Evolutionary conservation across 1,140 invertebrate species (phyloP).

Genomic region (Drosophila gunungcola): DNA sequence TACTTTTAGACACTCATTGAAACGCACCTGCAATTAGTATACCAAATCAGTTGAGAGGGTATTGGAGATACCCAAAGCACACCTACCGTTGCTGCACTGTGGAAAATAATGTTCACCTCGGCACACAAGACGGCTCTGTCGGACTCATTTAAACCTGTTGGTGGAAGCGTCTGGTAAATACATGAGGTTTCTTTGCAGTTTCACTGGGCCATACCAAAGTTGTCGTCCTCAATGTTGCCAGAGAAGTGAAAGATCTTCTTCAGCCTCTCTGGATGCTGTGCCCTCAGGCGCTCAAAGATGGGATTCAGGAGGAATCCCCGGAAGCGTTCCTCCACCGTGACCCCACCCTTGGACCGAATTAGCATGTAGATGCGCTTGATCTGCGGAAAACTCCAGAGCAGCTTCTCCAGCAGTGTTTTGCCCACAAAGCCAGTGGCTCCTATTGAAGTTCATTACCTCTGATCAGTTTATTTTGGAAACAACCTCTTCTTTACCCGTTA

Average conservation of each 20-base stretch:
- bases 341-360: constrained; percentile 87
- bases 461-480: background rate
- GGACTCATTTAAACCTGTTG: constrained; percentile 87
- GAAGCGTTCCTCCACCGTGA: constrained; percentile 64
- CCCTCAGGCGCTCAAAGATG: constrained; percentile 73
- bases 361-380: constrained; percentile 89
- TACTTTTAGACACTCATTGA: constrained; percentile 91
- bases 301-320: constrained; percentile 68
- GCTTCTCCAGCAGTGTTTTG: constrained; percentile 90
- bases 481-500: constrained; percentile 62
- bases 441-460: background rate
- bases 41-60: background rate
- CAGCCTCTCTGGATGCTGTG: constrained; percentile 72
- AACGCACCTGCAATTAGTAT: constrained; percentile 84
- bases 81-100: constrained; percentile 93
- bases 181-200: constrained; percentile 17
- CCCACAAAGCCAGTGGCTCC: constrained; percentile 86
- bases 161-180: constrained; percentile 15
- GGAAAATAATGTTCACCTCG: constrained; percentile 91
- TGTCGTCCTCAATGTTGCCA: constrained; percentile 84
- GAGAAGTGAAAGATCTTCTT: constrained; percentile 83
- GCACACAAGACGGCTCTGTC: constrained; percentile 87
- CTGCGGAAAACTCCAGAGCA: constrained; percentile 89
- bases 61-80: background rate
- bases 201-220: constrained; percentile 62